A percentile compares a stretch with the other conserved stretches of the same genome.
These are phyloP conservation scores for Odocoileus virginianus DNA, from an alignment of 2,113 vertebrate genomes.

Conservation along the genomic window DNA sequence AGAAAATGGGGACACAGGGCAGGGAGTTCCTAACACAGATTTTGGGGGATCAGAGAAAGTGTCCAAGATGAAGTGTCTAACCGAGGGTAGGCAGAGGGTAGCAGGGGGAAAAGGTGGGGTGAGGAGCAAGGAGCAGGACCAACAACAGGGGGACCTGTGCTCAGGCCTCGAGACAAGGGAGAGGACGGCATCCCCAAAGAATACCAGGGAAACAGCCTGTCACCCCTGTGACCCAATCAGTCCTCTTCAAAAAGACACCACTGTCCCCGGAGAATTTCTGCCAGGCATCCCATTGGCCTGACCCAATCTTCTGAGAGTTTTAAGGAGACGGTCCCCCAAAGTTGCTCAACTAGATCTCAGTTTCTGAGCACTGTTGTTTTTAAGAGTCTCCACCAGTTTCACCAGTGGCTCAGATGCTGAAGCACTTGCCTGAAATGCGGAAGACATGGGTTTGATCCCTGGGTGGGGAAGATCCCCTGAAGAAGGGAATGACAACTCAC, in stretches of 20 bases:
- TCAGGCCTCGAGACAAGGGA: neutral
- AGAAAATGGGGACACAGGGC: neutral
- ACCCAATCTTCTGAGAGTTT: neutral
- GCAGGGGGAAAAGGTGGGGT: neutral
- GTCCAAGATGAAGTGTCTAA: neutral
- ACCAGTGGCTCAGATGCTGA: neutral
- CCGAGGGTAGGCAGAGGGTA: neutral
- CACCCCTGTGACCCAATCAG: no score
- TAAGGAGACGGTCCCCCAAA: neutral
- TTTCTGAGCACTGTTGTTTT: neutral
- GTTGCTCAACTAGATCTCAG: neutral
- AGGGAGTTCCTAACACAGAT: neutral
- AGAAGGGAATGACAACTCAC: neutral
- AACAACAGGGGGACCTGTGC: no score
- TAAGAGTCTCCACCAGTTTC: neutral
- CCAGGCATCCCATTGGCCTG: fast-evolving
- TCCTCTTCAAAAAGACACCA: neutral
- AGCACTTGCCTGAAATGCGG: neutral
- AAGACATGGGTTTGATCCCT: neutral
- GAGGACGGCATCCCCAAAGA: neutral
- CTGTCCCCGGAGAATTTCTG: neutral
- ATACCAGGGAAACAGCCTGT: neutral
- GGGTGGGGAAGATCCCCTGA: neutral
- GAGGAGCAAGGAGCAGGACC: neutral
- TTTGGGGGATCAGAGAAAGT: neutral